Evolutionary conservation across 2,888 invertebrate species (phyloP).

Genomic region (Physocephala rufipes): DNA sequence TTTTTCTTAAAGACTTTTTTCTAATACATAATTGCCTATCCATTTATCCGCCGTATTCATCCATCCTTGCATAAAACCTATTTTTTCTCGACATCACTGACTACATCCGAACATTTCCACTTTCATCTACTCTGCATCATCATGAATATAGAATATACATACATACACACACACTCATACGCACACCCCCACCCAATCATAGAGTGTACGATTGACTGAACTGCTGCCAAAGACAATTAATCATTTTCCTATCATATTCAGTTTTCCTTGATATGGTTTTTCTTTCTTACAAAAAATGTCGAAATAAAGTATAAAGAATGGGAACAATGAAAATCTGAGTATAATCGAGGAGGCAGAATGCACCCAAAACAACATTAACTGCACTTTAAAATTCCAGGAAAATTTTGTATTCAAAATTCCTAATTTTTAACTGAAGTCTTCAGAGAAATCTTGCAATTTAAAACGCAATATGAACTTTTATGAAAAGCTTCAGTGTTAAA

Average conservation of each 20-base stretch:
- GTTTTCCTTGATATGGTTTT: slow-evolving; percentile 48
- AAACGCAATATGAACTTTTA: no score
- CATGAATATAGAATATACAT: no score
- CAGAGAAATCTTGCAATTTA: no score
- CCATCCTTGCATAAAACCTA: background rate
- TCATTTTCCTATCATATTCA: slow-evolving; percentile 62
- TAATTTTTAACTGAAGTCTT: background rate
- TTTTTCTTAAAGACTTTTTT: no score
- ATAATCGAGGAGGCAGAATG: background rate
- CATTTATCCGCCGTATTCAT: background rate
- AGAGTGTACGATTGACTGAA: slow-evolving; percentile 47
- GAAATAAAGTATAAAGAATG: slow-evolving; percentile 25
- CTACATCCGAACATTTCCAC: slow-evolving; percentile 8
- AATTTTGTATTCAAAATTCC: background rate
- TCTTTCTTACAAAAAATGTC: background rate
- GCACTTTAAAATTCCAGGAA: slow-evolving; percentile 4
- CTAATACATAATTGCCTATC: no score
- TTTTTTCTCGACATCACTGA: background rate
- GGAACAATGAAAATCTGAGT: background rate
- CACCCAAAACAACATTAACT: slow-evolving; percentile 14
- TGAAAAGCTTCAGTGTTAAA: no score
- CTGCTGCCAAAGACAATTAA: slow-evolving; percentile 61
- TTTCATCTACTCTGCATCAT: slow-evolving; percentile 27
- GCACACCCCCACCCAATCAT: slow-evolving; percentile 34
- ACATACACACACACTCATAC: no score